A percentile compares a stretch with the other conserved stretches of the same genome.
These are phyloP conservation scores for Acrocephalus kingi DNA, from an alignment of 2,113 vertebrate species.

Conservation along the genomic window DNA sequence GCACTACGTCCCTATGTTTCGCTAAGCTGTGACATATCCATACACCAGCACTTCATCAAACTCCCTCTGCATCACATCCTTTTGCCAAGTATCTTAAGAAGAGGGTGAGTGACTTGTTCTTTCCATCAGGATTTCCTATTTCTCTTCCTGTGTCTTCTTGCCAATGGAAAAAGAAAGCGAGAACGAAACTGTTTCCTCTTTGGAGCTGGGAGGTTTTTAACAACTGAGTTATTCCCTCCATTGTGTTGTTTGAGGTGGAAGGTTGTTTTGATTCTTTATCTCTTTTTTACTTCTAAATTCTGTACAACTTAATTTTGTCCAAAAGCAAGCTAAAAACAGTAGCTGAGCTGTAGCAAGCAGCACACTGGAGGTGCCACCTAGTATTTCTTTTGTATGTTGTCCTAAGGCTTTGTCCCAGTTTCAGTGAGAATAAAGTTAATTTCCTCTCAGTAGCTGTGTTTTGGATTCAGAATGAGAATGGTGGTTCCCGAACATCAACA, in stretches of 20 bases:
- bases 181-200: neutral
- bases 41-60: neutral
- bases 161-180: neutral
- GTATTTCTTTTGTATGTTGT: neutral
- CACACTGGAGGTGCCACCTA: neutral
- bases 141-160: neutral
- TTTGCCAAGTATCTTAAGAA: neutral
- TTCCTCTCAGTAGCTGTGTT: neutral
- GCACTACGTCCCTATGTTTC: neutral
- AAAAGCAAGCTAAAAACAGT: neutral
- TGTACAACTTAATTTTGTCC: neutral
- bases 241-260: neutral
- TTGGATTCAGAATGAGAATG: neutral
- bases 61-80: neutral
- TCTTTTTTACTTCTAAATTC: neutral
- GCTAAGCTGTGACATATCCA: neutral
- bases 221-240: neutral
- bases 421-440: neutral
- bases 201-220: neutral
- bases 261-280: neutral
- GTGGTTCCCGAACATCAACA: neutral
- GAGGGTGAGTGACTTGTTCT: neutral
- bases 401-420: neutral
- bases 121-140: neutral
- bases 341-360: neutral